phyloP scores from a whole-genome alignment of 2,888 invertebrate genomes.

The Eristalis pertinax region DNA sequence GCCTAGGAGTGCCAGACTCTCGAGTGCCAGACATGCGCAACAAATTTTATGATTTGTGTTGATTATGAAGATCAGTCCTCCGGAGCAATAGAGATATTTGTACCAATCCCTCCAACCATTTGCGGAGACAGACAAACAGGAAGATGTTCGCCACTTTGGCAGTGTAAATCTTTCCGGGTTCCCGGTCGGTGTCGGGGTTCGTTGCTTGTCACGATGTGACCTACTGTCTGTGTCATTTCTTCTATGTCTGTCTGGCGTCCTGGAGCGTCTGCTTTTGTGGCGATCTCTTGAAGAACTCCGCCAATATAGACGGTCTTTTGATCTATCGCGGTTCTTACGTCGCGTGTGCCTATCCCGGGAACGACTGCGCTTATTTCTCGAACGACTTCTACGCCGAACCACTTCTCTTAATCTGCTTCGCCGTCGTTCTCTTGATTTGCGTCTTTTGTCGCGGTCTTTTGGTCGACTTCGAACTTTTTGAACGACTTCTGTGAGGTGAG shows the following conservation, averaged over 20 bases:
- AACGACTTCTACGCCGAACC: conserved; percentile 74
- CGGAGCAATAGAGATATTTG: conserved; percentile 97
- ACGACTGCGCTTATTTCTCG: conserved; percentile 75
- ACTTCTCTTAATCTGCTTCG: conserved; percentile 73
- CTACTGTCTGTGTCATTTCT: conserved; percentile 77
- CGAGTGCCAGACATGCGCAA: too few relatives aligned
- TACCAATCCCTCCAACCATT: conserved; percentile 96
- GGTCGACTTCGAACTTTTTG: conserved; percentile 73
- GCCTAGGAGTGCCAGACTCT: too few relatives aligned
- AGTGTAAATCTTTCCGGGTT: conserved; percentile 92
- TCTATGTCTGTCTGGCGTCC: conserved; percentile 79
- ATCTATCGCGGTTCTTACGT: conserved; percentile 58
- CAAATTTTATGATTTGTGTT: too few relatives aligned
- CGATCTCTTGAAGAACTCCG: conserved; percentile 75
- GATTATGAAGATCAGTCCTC: conserved; percentile 97
- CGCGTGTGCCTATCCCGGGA: conserved; percentile 56
- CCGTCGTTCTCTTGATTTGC: conserved; percentile 74
- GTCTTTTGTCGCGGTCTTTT: conserved; percentile 75
- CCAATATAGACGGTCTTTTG: conserved; percentile 74
- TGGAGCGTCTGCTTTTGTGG: conserved; percentile 76
- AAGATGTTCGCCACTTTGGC: conserved; percentile 98
- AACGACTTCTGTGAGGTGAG: conserved; percentile 70
- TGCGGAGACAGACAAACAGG: conserved; percentile 93
- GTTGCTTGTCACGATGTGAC: conserved; percentile 76
- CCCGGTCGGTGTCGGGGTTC: conserved; percentile 83